Conservation (phyloP, 2,113 vertebrate genomes). For the Rhegmatorhina hoffmannsi region DNA sequence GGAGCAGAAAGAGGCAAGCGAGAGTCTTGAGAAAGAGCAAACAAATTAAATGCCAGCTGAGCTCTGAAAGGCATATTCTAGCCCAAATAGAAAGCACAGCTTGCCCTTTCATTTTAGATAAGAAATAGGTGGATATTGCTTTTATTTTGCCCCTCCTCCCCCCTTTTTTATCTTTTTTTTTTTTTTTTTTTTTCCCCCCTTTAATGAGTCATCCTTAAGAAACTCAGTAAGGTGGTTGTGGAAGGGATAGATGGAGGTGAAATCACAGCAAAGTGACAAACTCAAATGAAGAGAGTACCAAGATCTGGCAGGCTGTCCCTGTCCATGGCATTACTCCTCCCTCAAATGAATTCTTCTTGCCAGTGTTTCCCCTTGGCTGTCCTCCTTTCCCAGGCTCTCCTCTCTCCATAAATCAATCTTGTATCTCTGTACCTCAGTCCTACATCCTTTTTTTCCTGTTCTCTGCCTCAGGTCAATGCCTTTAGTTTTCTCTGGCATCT, state of each 20-base stretch:
- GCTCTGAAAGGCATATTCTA: constrained; percentile 1
- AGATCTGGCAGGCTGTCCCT: constrained; percentile 1
- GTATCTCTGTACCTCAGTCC: not conserved
- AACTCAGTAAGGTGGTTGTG: not conserved
- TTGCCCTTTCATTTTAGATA: not conserved
- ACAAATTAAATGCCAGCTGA: constrained; percentile 48
- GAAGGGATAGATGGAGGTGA: not conserved
- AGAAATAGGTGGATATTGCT: not conserved
- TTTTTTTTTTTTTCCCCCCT: not conserved
- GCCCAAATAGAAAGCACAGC: not conserved
- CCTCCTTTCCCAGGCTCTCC: not conserved
- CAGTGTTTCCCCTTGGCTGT: not conserved
- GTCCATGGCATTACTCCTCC: not conserved
- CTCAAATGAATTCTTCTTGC: not conserved
- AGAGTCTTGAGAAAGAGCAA: not conserved
- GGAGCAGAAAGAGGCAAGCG: not conserved
- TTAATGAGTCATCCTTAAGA: not conserved
- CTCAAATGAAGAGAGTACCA: not conserved
- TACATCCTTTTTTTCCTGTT: not conserved
- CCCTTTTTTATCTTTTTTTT: not conserved
- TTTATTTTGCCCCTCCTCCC: not conserved
- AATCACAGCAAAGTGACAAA: not conserved
- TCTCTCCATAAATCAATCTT: not conserved
- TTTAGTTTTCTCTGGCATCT: not conserved
- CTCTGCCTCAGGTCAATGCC: not conserved